Evolutionary conservation across 2,113 vertebrate genomes (phyloP).

Genomic region (Tyto alba): DNA sequence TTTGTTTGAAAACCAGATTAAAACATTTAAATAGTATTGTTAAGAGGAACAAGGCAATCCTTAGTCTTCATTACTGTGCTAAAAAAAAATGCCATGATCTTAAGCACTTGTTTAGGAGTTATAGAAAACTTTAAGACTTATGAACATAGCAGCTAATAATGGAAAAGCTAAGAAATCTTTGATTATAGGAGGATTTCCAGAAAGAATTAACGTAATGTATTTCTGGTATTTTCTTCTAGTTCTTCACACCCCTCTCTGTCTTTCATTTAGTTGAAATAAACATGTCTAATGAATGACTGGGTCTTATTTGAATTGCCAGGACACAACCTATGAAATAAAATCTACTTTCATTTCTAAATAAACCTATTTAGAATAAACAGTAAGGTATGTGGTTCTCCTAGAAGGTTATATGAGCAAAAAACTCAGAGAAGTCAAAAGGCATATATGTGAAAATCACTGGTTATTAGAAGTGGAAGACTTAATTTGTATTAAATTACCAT

Average conservation of each 20-base stretch:
- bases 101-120: neutral
- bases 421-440: neutral
- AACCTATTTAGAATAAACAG: neutral
- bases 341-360: neutral
- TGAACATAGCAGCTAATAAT: neutral
- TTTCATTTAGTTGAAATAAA: neutral
- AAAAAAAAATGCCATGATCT: neutral
- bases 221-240: neutral
- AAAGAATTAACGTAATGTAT: neutral
- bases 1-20: neutral
- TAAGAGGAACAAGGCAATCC: neutral
- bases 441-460: neutral
- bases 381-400: neutral
- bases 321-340: neutral
- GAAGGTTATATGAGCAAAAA: neutral
- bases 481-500: neutral
- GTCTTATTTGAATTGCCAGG: neutral
- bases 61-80: neutral
- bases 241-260: neutral
- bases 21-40: neutral
- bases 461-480: neutral
- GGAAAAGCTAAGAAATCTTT: neutral
- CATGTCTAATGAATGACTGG: neutral
- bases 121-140: neutral
- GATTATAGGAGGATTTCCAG: neutral